Percentiles rank a stretch among this genome's conserved stretches.
These are phyloP conservation scores for Rhamphomyia laevipes DNA, from an alignment of 2,888 invertebrate species.

Conservation along the genomic window DNA sequence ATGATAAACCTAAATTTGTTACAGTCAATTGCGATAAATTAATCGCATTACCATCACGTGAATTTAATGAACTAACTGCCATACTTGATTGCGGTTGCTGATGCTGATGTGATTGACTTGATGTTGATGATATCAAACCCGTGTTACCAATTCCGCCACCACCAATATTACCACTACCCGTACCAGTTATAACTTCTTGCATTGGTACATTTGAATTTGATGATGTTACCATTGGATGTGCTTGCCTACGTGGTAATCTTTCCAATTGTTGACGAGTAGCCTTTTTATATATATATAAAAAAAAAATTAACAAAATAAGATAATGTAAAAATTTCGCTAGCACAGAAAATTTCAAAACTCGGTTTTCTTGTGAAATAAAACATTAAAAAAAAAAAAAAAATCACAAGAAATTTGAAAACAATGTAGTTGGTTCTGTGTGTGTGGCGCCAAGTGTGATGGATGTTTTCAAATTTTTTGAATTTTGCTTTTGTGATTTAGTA, in stretches of 20 bases:
- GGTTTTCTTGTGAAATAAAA: too few species aligned
- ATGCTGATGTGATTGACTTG: slow-evolving; percentile 18
- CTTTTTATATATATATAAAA: slow-evolving; percentile 35
- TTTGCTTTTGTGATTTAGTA: background rate
- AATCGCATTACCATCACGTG: slow-evolving; percentile 26
- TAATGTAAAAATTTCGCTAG: background rate
- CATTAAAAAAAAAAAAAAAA: slow-evolving; percentile 12
- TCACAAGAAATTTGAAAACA: too few species aligned
- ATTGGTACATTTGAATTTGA: slow-evolving; percentile 45
- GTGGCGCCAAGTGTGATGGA: too few species aligned
- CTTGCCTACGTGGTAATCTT: slow-evolving; percentile 72
- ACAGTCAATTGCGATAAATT: slow-evolving; percentile 23
- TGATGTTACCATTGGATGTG: slow-evolving; percentile 52
- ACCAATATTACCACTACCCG: slow-evolving; percentile 20
- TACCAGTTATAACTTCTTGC: slow-evolving; percentile 38
- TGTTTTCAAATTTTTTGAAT: too few species aligned
- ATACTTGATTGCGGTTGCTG: slow-evolving; percentile 32
- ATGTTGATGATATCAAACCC: slow-evolving; percentile 24
- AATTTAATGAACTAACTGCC: slow-evolving; percentile 32
- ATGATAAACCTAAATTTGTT: slow-evolving; percentile 22
- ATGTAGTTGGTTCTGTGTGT: too few species aligned
- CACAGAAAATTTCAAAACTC: background rate
- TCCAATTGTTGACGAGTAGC: slow-evolving; percentile 82
- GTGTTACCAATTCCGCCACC: slow-evolving; percentile 14
- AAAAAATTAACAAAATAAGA: too few species aligned